Evolutionary conservation across 92 coral and sea anemone species (phyloP).

Genomic region (Montipora capitata): DNA sequence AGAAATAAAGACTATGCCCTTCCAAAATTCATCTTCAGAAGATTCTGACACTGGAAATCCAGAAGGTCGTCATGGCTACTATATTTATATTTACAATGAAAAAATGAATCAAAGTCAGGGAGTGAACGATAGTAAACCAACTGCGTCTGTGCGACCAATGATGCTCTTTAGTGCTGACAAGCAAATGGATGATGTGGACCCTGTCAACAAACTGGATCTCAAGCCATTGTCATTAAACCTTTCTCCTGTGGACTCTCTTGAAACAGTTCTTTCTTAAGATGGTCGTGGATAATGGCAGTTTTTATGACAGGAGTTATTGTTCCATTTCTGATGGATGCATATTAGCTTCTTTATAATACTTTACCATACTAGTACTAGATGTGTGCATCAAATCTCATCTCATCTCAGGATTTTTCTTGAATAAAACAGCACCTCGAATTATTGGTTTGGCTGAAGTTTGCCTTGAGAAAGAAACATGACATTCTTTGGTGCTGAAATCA

Average conservation of each 20-base stretch:
- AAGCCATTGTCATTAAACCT: slow-evolving; percentile 82
- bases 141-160: slow-evolving; percentile 98
- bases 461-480: no score
- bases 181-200: slow-evolving; percentile 54
- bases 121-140: slow-evolving; percentile 85
- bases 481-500: no score
- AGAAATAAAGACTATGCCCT: slow-evolving; percentile 16
- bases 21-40: slow-evolving; percentile 4
- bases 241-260: slow-evolving; percentile 70
- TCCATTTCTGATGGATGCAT: background rate
- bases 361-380: no score
- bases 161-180: slow-evolving; percentile 71
- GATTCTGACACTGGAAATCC: slow-evolving; percentile 58
- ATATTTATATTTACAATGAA: slow-evolving; percentile 84
- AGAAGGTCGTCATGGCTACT: slow-evolving; percentile 82
- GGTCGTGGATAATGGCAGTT: background rate
- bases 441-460: no score
- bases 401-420: no score
- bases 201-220: slow-evolving; percentile 65
- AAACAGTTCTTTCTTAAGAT: slow-evolving; percentile 49
- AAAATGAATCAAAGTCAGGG: slow-evolving; percentile 68
- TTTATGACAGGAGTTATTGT: background rate
- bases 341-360: no score
- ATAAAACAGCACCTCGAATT: no score
- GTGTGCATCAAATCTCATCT: no score